These are phyloP conservation scores for Dinothrombium tinctorium DNA, from an alignment of 1,140 invertebrate species.

Conservation along the genomic window DNA sequence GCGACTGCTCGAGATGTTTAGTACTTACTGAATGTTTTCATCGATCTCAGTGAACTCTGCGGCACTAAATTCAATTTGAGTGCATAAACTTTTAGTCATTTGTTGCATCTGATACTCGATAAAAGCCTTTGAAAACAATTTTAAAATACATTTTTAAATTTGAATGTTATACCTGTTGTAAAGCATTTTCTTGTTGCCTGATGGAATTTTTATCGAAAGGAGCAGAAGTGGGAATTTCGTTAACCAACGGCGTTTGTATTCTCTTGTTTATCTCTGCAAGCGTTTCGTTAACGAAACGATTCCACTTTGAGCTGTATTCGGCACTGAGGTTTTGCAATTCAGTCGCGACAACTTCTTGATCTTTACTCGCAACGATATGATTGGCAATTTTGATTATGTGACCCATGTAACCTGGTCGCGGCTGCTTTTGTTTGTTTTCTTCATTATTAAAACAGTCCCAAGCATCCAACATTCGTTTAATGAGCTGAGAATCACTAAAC, in stretches of 20 bases:
- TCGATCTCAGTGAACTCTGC: too few relatives aligned
- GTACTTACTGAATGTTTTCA: too few relatives aligned
- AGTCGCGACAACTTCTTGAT: not conserved
- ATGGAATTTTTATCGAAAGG: not conserved
- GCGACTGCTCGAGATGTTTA: too few relatives aligned
- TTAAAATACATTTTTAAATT: not conserved
- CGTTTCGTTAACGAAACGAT: conserved; percentile 30
- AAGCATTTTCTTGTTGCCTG: not conserved
- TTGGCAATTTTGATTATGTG: conserved; percentile 47
- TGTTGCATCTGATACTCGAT: conserved; percentile 7
- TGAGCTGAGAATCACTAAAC: conserved; percentile 36
- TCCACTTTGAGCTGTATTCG: conserved; percentile 33
- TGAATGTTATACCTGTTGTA: too few relatives aligned
- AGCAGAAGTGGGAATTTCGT: not conserved
- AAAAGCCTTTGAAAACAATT: conserved; percentile 2
- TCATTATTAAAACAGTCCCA: conserved; percentile 26
- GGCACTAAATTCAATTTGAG: not conserved
- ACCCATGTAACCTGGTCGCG: conserved; percentile 44
- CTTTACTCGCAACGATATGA: conserved; percentile 26
- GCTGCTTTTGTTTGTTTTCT: conserved; percentile 22
- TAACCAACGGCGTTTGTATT: conserved; percentile 28
- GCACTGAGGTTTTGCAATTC: conserved; percentile 12
- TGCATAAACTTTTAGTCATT: conserved; percentile 4
- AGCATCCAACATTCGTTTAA: conserved; percentile 36
- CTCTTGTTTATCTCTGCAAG: conserved; percentile 34